Evolutionary conservation across 2,113 vertebrate genomes (phyloP), one percentile per base, ranked within the genome.

Genomic region (Pavo muticus): DNA sequence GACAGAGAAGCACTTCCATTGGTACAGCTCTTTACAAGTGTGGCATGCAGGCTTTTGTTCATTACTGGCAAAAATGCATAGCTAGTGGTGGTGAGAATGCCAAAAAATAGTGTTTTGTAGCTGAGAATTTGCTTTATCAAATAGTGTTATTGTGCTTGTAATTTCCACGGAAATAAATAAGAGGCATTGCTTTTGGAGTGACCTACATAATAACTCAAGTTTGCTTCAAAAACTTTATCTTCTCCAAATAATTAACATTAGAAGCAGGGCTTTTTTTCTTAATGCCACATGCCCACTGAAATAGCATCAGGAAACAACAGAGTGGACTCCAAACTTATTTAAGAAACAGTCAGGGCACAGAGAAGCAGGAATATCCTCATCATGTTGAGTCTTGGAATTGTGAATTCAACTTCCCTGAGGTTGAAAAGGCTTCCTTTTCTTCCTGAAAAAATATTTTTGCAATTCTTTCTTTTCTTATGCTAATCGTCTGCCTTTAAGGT

Each of bases 401-500:
- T 35, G 44, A 67, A 79, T 80, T 84, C 4, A 1, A 11, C 27
- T 39, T 77, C 14, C 54, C 42, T 54, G 48, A 79, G 40, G 35
- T 35, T 35, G 35, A 35, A 35, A 35, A 1, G 9, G 11, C 32
- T 86, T 88, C 42, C 37, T 84, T 71, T 23, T 71, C 10, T 83
- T 70, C 25, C 60, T 86, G 72, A 65, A 91, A 92, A 91, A 78
- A 65, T 15, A 24, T 45, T 81, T 45, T 75, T 39, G 14, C 47
- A 37, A 75, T 65, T 81, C 67, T 93, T 84, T 44, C 45, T 88
- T 88, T 42, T 90, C 35, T 78, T 92, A 87, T 81, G 65, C 13
- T 88, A 89, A 95, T 84, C 48, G 11, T 93, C 92, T 93, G 32
- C 29, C 35, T 71, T 59, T 78, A 40, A 79, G 70, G 73, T 89